Evolutionary conservation across 2,888 invertebrate species (phyloP).

Genomic region (Pristionchus maxplancki): DNA sequence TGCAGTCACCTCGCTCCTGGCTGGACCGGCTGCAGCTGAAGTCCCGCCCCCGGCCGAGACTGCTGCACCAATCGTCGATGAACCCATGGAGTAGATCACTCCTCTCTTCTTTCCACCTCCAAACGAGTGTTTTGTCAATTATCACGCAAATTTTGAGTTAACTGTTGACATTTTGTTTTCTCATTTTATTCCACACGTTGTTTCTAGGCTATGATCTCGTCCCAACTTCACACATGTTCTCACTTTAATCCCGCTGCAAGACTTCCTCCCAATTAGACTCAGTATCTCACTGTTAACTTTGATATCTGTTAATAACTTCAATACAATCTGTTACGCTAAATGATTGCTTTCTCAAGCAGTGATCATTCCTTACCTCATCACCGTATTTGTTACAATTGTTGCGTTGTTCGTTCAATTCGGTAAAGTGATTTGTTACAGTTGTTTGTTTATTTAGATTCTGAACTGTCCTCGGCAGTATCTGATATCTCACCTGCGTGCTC

Average conservation of each 20-base stretch:
- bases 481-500: background rate
- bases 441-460: background rate
- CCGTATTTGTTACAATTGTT: slow-evolving; percentile 1
- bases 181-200: background rate
- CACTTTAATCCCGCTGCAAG: background rate
- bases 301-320: background rate
- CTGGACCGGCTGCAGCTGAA: background rate
- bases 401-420: background rate
- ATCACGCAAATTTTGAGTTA: background rate
- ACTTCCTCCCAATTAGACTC: background rate
- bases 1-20: background rate
- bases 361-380: background rate
- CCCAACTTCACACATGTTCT: slow-evolving; percentile 23
- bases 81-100: slow-evolving; percentile 40
- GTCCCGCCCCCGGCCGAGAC: background rate
- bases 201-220: slow-evolving; percentile 6
- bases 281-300: background rate
- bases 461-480: background rate
- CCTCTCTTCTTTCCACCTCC: background rate
- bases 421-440: background rate
- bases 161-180: background rate
- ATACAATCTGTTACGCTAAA: background rate
- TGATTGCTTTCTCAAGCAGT: background rate
- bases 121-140: background rate
- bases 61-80: background rate